Evolutionary conservation across 1,140 invertebrate genomes (phyloP).

Genomic region (Probaryconus sp.): DNA sequence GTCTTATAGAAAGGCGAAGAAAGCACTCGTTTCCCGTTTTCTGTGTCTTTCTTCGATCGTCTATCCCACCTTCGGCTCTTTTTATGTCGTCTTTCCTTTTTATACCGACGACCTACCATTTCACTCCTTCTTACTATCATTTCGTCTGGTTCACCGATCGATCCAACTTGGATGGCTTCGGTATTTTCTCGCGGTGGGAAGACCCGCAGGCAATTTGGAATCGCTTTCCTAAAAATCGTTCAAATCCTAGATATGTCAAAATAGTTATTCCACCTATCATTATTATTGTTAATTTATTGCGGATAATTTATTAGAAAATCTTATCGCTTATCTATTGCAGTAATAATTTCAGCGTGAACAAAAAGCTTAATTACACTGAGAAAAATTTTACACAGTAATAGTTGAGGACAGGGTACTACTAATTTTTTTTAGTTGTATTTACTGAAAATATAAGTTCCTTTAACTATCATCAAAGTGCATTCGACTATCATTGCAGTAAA

Average conservation of each 20-base stretch:
- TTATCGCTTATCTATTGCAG: no score
- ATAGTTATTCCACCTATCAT: constrained; percentile 32
- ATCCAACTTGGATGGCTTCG: constrained; percentile 51
- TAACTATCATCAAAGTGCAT: no score
- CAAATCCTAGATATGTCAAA: constrained; percentile 50
- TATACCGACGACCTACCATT: constrained; percentile 33
- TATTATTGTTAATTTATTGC: constrained; percentile 11
- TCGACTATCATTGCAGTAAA: no score
- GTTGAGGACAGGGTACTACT: no score
- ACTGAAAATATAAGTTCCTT: no score
- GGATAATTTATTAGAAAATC: no score
- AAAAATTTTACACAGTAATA: no score
- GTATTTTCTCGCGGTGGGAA: constrained; percentile 51
- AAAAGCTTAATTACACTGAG: no score
- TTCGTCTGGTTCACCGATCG: constrained; percentile 53
- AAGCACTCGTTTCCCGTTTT: constrained; percentile 32
- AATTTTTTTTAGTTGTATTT: no score
- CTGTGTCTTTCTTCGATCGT: constrained; percentile 25
- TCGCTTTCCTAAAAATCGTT: constrained; percentile 49
- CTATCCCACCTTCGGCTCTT: constrained; percentile 23
- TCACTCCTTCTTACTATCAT: constrained; percentile 48
- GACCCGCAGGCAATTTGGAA: constrained; percentile 56
- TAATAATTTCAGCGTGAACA: no score
- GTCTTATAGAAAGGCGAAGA: constrained; percentile 22
- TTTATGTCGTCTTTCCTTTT: constrained; percentile 36